A percentile compares a stretch with the other conserved stretches of the same genome.
These are phyloP conservation scores for Trichacis sp. DNA, from an alignment of 2,888 invertebrate species.

Conservation along the genomic window DNA sequence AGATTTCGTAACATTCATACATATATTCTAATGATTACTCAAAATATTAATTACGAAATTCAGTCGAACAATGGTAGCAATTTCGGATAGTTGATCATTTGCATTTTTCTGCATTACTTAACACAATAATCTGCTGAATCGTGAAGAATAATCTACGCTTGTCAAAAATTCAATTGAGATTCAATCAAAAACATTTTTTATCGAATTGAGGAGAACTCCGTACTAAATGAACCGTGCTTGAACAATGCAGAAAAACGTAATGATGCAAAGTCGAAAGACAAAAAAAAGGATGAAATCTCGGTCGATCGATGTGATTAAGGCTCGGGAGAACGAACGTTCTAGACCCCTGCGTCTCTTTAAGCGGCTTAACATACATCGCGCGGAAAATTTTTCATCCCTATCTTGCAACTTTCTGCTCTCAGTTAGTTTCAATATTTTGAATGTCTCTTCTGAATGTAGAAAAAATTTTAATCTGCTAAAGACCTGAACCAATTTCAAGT, in stretches of 20 bases:
- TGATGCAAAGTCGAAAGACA: constrained; percentile 23
- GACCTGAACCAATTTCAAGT: constrained; percentile 14
- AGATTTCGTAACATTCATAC: too few species aligned
- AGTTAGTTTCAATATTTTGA: too few species aligned
- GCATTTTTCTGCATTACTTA: too few species aligned
- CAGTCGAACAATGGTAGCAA: too few species aligned
- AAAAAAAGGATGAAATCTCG: constrained; percentile 41
- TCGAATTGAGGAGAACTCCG: too few species aligned
- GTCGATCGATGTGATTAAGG: constrained; percentile 45
- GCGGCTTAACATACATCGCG: constrained; percentile 43
- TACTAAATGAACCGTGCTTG: constrained; percentile 1
- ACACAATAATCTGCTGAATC: too few species aligned
- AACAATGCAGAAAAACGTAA: constrained; percentile 12
- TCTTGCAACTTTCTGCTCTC: constrained; percentile 11
- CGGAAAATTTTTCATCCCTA: constrained; percentile 35
- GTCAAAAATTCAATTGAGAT: too few species aligned
- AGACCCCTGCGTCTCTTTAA: constrained; percentile 29
- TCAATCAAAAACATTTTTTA: too few species aligned
- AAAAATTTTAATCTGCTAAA: constrained; percentile 35
- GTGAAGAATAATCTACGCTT: too few species aligned
- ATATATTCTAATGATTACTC: too few species aligned
- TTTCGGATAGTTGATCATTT: too few species aligned
- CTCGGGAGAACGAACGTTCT: constrained; percentile 39
- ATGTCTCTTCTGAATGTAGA: background rate
- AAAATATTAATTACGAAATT: too few species aligned